Conservation (phyloP, 30 jellyfish, hydroid and myxozoan species). For the Hydractinia symbiolongicarpus region DNA sequence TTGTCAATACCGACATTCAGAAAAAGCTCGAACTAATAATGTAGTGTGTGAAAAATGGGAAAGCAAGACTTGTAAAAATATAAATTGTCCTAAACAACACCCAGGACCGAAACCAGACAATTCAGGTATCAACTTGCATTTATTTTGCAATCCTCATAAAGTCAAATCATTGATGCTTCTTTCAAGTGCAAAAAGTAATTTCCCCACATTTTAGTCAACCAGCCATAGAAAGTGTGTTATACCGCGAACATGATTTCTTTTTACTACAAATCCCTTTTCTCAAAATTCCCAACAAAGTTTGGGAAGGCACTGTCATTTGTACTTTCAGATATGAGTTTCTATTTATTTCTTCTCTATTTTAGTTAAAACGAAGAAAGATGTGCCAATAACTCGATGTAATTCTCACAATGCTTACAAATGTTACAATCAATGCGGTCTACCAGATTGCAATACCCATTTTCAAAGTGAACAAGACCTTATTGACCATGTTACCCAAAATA, state of each 20-base stretch:
- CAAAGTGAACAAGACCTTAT: slow-evolving; percentile 25
- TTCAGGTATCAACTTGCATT: too few relatives aligned
- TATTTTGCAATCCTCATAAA: too few relatives aligned
- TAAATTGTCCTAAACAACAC: slow-evolving; percentile 42
- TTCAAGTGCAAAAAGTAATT: too few relatives aligned
- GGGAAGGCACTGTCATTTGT: not conserved
- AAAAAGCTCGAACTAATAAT: slow-evolving; percentile 13
- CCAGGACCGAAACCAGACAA: slow-evolving; percentile 26
- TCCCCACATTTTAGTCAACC: too few relatives aligned
- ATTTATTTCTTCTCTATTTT: not conserved
- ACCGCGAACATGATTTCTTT: too few relatives aligned
- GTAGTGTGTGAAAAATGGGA: slow-evolving; percentile 44
- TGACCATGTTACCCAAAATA: slow-evolving; percentile 23
- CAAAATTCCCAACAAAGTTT: not conserved
- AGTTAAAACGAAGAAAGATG: slow-evolving; percentile 6
- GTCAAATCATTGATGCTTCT: too few relatives aligned
- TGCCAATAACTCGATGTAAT: slow-evolving; percentile 29
- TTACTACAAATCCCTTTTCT: not conserved
- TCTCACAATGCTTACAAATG: slow-evolving; percentile 46
- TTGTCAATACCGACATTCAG: slow-evolving; percentile 45
- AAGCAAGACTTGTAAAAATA: slow-evolving; percentile 26
- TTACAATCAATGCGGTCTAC: slow-evolving; percentile 42
- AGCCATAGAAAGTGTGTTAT: too few relatives aligned
- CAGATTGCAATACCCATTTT: slow-evolving; percentile 40
- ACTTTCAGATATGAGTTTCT: not conserved